Evolutionary conservation across 1,140 invertebrate species (phyloP), one percentile per base, ranked within the genome.

Genomic region (Cyphomyrmex costatus): DNA sequence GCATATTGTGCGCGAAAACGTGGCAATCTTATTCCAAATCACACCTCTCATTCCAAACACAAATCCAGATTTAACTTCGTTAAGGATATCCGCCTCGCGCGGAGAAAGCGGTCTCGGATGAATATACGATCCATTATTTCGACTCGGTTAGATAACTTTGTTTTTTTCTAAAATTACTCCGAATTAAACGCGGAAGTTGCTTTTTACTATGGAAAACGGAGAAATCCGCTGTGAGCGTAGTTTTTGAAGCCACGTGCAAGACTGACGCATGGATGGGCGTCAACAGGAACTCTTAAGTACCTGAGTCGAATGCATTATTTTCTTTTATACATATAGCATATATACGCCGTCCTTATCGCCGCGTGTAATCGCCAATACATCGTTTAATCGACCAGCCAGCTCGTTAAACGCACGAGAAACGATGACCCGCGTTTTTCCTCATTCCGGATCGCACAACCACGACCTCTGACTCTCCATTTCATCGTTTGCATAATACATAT

Each of bases 231-330:
- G 78, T 36, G 65, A 76, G 68, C 77, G 70, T 49, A 36, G n/a
- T 30, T 70, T 85, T 78, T 60, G n/a, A 19, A 19, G 51, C 82
- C 88, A 88, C 84, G 86, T 86, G 86, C 78, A 83, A 91, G 85
- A 49, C 74, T 77, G 76, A 90, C 60, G 65, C 88, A 89, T 71
- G 88, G 77, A 49, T 78, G 61, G 77, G 56, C 83, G 86, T 90
- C 83, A 78, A n/a, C 78, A 77, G 86, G 68, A 88, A 90, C 85
- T 87, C 63, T 12, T 66, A 74, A 27, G 71, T 90, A 89, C 87
- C 83, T 80, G 91, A 89, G 78, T 84, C 63, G 89, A 88, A 89
- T 92, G 91, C 74, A 92, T 91, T 90, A 92, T 83, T 10, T 10
- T 58, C 61, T 87, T 78, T 51, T 86, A 86, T 56, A n/a, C n/a